Base-by-base conservation (phyloP, 1,140 invertebrate genomes). In the Psilanteris sp. region DNA sequence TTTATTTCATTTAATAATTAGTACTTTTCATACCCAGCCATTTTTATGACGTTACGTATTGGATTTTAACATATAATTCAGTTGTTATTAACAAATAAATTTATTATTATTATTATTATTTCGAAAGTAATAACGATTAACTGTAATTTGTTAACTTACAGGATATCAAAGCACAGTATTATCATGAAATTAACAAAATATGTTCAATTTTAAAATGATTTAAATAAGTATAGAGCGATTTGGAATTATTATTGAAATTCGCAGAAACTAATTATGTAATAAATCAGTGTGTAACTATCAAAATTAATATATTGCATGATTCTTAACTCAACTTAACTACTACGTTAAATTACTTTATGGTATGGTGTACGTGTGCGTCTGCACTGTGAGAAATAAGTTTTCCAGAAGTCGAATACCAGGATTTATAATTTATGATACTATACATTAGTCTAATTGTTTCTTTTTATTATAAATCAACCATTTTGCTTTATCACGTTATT, bases 261-360 rank as follows among this genome's bases (percentile, higher is more conserved):
- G 59, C n/a, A 32, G 70, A 73, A 73, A 54, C 20, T 64, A 52
- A 73, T 73, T 73, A 73, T 52, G 43, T 66, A 59, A 73, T 66
- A 73, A 66, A 73, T 73, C 52, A 15, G 68, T 43, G 43, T 44
- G 26, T 37, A 66, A 73, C 15, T 59, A 66, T 73, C 44, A 52
- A 66, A 64, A 73, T 64, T 57, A 73, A 73, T 57, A 57, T 43
- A 36, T 64, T 41, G 68, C 68, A 72, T 72, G 68, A 72, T 72
- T 48, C 39, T 50, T 44, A 62, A 44, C 54, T 59, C 44, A 13
- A 20, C 41, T 34, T 70, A 57, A 61, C 43, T 57, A 14, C 44
- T 59, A 15, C 29, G 50, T 59, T 22, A 59, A 70, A 70, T 50
- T 59, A 52, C 66, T 16, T 22, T 31, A 68, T 34, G 24, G 64